phyloP scores from a whole-genome alignment of 2,797 vertebrate genomes.

The Danio jaintianensis region DNA sequence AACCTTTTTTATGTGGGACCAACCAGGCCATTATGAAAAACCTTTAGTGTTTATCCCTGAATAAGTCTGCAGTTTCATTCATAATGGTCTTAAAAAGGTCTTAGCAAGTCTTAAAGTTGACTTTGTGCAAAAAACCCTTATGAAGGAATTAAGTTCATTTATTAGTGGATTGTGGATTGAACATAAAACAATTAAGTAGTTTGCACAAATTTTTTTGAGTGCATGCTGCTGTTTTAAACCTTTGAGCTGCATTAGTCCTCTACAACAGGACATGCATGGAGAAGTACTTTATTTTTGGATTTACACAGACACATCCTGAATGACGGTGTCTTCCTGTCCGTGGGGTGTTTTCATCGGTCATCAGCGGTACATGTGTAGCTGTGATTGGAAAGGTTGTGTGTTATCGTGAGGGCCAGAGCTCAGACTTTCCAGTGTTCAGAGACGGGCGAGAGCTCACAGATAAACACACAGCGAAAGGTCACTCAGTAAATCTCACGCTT shows the following conservation, averaged over 20 bases:
- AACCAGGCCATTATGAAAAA: too few relatives aligned
- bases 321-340: constrained; percentile 38
- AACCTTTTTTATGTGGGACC: too few relatives aligned
- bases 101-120: too few relatives aligned
- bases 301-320: constrained; percentile 46
- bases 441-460: constrained; percentile 1
- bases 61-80: too few relatives aligned
- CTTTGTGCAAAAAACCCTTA: too few relatives aligned
- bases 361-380: background rate
- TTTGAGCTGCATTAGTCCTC: background rate
- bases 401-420: constrained; percentile 14
- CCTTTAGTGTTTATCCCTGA: too few relatives aligned
- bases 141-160: too few relatives aligned
- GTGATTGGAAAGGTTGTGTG: constrained; percentile 7
- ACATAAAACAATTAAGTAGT: too few relatives aligned
- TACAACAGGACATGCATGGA: constrained; percentile 36
- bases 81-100: too few relatives aligned
- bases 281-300: constrained; percentile 1
- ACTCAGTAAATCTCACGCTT: background rate
- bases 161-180: too few relatives aligned
- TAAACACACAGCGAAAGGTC: background rate
- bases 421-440: constrained; percentile 31
- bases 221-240: background rate
- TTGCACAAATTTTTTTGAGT: too few relatives aligned
- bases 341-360: constrained; percentile 7